Conservation (phyloP, 2,113 vertebrate species). For the Neopipo cinnamomea region DNA sequence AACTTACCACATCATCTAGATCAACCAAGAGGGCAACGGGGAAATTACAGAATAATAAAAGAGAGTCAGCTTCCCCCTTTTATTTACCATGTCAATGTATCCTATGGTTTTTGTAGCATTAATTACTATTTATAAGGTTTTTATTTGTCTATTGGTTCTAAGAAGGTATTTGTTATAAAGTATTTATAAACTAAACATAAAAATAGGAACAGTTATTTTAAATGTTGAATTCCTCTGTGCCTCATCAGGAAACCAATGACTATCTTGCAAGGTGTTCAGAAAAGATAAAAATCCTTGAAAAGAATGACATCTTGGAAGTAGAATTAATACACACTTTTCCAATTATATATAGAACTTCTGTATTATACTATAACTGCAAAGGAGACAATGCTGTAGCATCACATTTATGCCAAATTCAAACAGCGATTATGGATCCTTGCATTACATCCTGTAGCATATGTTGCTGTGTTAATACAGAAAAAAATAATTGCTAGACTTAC, state of each 20-base stretch:
- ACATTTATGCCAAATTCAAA: neutral
- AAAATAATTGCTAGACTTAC: neutral
- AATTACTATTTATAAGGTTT: neutral
- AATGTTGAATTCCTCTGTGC: neutral
- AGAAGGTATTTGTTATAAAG: neutral
- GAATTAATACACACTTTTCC: neutral
- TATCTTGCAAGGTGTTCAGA: neutral
- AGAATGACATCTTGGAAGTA: neutral
- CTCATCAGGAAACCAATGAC: neutral
- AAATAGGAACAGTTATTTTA: neutral
- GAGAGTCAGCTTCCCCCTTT: rapidly evolving
- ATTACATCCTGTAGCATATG: neutral
- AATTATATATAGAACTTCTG: neutral
- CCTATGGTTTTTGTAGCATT: neutral
- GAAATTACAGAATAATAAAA: neutral
- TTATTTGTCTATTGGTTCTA: neutral
- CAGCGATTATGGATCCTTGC: neutral
- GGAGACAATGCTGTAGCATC: neutral
- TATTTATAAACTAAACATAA: neutral
- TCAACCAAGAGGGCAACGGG: neutral
- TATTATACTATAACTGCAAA: neutral
- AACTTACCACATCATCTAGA: neutral
- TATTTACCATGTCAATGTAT: neutral
- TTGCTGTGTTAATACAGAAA: neutral
- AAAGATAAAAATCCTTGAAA: slow-evolving; percentile 3